Conservation (phyloP, 2,113 vertebrate genomes). For the Athene noctua region DNA sequence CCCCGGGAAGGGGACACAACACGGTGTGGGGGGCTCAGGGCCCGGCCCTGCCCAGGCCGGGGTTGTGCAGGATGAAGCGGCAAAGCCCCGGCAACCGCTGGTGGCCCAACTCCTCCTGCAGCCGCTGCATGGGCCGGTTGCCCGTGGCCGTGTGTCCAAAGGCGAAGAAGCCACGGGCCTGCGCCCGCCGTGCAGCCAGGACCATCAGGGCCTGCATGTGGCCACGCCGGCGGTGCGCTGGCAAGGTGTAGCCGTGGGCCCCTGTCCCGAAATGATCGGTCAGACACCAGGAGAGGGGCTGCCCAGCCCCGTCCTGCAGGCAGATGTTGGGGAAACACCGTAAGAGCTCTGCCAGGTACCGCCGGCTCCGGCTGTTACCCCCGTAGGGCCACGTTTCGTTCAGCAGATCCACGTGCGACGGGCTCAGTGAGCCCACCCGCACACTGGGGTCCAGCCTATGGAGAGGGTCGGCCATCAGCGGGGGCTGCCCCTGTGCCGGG, state of each 20-base stretch:
- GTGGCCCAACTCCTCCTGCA: constrained; percentile 9
- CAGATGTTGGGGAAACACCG: background rate
- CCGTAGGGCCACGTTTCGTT: background rate
- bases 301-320: background rate
- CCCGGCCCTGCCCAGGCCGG: rapidly evolving
- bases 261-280: background rate
- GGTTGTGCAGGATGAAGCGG: constrained; percentile 35
- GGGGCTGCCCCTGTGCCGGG: rapidly evolving
- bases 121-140: constrained; percentile 16
- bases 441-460: background rate
- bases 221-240: background rate
- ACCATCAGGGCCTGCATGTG: background rate
- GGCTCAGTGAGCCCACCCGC: background rate
- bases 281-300: background rate
- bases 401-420: background rate
- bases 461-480: rapidly evolving
- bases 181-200: background rate
- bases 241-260: background rate
- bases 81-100: background rate
- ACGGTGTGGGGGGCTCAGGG: background rate
- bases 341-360: background rate
- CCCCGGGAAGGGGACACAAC: too few species aligned
- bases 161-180: background rate
- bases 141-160: background rate
- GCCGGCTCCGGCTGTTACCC: background rate